Percentiles rank a stretch among this genome's conserved stretches.
Conservation (phyloP, 2,797 vertebrate species). For the Paramormyrops hopkinsi region DNA sequence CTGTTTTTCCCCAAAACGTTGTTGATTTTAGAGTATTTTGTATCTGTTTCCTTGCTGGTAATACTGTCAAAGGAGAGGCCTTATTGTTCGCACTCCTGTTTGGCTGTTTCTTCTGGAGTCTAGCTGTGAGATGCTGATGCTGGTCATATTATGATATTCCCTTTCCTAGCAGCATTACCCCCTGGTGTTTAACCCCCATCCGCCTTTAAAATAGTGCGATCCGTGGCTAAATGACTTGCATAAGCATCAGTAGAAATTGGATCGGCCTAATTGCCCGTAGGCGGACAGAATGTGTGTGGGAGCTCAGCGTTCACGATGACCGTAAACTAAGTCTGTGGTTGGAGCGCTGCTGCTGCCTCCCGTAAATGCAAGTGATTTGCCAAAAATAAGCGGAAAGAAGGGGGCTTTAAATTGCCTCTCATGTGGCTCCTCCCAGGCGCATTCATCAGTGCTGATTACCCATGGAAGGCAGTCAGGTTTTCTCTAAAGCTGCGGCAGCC, state of each 20-base stretch:
- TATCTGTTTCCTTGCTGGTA: background rate
- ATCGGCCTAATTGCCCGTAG: background rate
- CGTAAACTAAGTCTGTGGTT: constrained; percentile 2
- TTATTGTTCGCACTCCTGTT: background rate
- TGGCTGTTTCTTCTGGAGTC: background rate
- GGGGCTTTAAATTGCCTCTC: background rate
- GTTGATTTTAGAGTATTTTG: background rate
- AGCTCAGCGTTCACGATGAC: background rate
- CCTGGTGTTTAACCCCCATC: background rate
- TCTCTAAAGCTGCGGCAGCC: background rate
- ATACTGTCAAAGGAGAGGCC: background rate
- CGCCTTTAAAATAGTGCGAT: background rate
- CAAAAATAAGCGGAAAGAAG: background rate
- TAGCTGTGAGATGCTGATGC: background rate
- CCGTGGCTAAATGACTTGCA: background rate
- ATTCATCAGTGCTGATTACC: background rate
- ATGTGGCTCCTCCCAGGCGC: background rate
- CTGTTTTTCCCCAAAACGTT: background rate
- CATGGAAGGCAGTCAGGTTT: background rate
- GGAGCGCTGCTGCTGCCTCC: background rate
- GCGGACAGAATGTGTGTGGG: background rate
- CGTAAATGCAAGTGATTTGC: background rate
- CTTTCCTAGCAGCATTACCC: background rate
- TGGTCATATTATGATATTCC: background rate
- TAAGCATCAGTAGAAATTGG: constrained; percentile 9